Evolutionary conservation across 2,113 vertebrate genomes (phyloP).

Genomic region (Columba livia): DNA sequence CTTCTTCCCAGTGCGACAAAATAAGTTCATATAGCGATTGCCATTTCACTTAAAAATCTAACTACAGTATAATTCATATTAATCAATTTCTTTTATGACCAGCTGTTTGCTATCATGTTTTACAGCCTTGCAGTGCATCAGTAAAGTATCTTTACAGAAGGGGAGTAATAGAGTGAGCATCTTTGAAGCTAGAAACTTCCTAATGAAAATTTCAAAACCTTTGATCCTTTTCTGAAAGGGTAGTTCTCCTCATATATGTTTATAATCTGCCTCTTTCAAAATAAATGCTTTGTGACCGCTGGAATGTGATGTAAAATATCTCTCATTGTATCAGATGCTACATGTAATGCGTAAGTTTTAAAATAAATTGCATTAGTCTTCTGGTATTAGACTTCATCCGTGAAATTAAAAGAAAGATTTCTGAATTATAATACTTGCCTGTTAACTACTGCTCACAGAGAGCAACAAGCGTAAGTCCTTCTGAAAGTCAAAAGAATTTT

Average conservation of each 20-base stretch:
- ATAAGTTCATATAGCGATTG: neutral
- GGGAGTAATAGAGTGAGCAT: neutral
- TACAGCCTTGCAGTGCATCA: neutral
- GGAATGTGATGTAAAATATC: neutral
- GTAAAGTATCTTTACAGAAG: neutral
- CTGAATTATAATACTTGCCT: neutral
- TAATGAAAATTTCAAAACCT: neutral
- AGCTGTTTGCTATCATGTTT: slow-evolving; percentile 8
- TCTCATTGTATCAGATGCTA: neutral
- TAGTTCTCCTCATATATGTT: neutral
- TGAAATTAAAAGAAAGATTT: neutral
- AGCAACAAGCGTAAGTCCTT: neutral
- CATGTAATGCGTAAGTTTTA: neutral
- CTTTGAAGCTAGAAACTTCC: neutral
- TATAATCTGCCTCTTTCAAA: neutral
- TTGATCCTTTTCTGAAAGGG: neutral
- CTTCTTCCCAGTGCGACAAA: neutral
- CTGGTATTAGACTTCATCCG: neutral
- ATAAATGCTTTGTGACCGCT: neutral
- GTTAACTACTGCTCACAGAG: neutral
- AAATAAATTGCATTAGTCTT: neutral
- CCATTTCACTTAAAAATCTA: slow-evolving; percentile 13
- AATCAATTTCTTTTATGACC: slow-evolving; percentile 37
- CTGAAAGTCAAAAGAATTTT: neutral
- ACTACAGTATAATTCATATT: slow-evolving; percentile 30